Base-by-base conservation (phyloP, 2,888 invertebrate genomes). In the Ichneumon xanthorius region DNA sequence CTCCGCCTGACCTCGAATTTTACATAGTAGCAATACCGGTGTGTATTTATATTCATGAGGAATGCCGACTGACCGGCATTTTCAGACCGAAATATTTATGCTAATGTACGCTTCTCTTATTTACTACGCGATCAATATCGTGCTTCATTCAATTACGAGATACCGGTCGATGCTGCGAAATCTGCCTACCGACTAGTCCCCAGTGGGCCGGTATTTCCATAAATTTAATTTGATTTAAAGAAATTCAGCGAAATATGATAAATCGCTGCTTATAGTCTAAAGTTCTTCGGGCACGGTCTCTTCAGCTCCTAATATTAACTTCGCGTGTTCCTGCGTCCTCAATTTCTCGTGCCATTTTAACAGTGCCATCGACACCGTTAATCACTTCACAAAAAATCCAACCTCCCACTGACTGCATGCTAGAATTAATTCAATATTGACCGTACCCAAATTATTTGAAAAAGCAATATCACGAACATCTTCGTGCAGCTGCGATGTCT, bases 231-330 rank as follows among this genome's bases (percentile, higher is more conserved):
- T 22, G 22, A 7, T 9, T 11, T 19, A 1, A 55, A 22, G 4
- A 22, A 58, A 58, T 58, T 58, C 58, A 4, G 26, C 9, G 22
- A 58, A 58, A 26, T 22, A 19, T 22, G 11, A 58, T 26, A 26
- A 58, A 58, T 22, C 22, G 7, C 55, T 22, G 4, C 11, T 58
- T 4, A 4, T 26, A 26, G 58, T 14, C 4, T 58, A 14, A 4
- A 7, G 26, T 81, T 19, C 26, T 33, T 48, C 37, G n/a, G 14
- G 22, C 16, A 4, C 9, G 53, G 30, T n/a, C 4, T 58, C 33
- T 84, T 33, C 33, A 30, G 16, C 19, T 67, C 26, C 65, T 72
- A 76, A 84, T 84, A 40, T 84, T 80, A 63, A 77, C 76, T 50
- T 76, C 14, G 79, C 75, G 53, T 63, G 68, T 75, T 68, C 14